Evolutionary conservation across 2,113 vertebrate genomes (phyloP).

Genomic region (Trematocara unimaculatum): DNA sequence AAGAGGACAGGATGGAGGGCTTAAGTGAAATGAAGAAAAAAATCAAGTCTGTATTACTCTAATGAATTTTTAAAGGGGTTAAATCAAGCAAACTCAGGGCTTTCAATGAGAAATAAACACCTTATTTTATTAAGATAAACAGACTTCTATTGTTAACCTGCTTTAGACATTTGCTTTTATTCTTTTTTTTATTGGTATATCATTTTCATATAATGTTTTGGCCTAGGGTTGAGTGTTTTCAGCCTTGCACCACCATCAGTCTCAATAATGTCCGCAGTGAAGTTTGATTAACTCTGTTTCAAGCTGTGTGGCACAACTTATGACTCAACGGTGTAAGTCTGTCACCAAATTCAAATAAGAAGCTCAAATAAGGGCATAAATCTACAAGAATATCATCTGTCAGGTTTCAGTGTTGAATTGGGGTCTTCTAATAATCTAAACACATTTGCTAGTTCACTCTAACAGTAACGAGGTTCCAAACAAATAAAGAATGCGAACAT

Average conservation of each 20-base stretch:
- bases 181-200: neutral
- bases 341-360: neutral
- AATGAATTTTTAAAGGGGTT: neutral
- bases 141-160: neutral
- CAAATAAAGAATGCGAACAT: neutral
- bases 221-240: neutral
- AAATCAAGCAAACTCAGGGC: neutral
- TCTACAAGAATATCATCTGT: neutral
- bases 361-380: neutral
- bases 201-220: neutral
- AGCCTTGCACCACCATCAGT: neutral
- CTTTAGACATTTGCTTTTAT: neutral
- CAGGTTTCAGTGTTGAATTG: neutral
- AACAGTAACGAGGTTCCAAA: neutral
- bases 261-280: neutral
- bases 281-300: neutral
- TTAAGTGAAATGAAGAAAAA: neutral
- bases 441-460: neutral
- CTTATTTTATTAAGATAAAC: neutral
- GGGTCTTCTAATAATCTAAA: neutral
- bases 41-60: neutral
- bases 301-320: neutral
- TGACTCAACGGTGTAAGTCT: neutral
- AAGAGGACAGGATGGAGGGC: neutral
- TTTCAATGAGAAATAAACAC: neutral